phyloP scores from a whole-genome alignment of 2,797 vertebrate genomes.

The Chelon labrosus region DNA sequence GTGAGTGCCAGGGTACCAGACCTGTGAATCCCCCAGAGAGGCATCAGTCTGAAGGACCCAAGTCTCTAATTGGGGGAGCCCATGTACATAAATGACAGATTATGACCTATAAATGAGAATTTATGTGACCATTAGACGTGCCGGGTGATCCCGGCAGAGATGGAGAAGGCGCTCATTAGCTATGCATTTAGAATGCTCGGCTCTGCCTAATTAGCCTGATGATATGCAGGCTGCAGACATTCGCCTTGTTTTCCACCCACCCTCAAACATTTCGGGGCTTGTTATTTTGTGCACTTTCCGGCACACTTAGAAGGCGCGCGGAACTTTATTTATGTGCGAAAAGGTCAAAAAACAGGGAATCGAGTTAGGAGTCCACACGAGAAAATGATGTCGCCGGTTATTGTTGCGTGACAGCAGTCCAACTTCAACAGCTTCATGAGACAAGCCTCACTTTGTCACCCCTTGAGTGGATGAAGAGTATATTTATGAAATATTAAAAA shows the following conservation, averaged over 20 bases:
- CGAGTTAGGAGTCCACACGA: neutral
- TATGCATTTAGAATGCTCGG: slow-evolving; percentile 75
- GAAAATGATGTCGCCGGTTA: slow-evolving; percentile 19
- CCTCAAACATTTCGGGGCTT: slow-evolving; percentile 46
- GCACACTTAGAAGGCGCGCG: slow-evolving; percentile 35
- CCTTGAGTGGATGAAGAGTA: slow-evolving; percentile 49
- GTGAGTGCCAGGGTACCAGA: slow-evolving; percentile 72
- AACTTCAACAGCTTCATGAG: slow-evolving; percentile 46
- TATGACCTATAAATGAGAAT: slow-evolving; percentile 90
- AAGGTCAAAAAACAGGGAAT: slow-evolving; percentile 35
- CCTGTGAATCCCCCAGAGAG: slow-evolving; percentile 81
- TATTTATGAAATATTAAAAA: slow-evolving; percentile 66
- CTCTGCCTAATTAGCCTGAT: slow-evolving; percentile 79
- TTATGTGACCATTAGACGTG: slow-evolving; percentile 89
- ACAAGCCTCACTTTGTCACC: slow-evolving; percentile 30
- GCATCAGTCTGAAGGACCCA: slow-evolving; percentile 77
- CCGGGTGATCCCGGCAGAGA: slow-evolving; percentile 81
- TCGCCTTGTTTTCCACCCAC: slow-evolving; percentile 44
- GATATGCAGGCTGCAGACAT: slow-evolving; percentile 72
- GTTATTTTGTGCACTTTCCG: slow-evolving; percentile 54
- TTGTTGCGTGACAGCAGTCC: slow-evolving; percentile 29
- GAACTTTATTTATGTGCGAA: slow-evolving; percentile 13
- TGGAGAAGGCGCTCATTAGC: slow-evolving; percentile 82
- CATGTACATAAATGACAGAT: slow-evolving; percentile 86
- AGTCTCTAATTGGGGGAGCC: slow-evolving; percentile 81